These are phyloP conservation scores for Hemaris fuciformis DNA, from an alignment of 2,888 invertebrate species.

Conservation along the genomic window DNA sequence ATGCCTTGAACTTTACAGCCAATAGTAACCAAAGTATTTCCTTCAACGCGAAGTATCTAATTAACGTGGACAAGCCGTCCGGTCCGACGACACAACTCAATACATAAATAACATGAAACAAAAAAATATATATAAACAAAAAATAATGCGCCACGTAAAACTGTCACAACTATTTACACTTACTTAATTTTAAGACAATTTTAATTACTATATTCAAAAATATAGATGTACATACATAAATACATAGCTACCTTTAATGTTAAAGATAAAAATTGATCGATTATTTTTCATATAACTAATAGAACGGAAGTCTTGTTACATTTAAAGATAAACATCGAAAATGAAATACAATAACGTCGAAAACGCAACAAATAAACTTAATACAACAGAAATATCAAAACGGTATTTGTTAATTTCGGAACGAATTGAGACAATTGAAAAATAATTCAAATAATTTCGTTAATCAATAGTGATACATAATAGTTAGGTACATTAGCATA, in stretches of 20 bases:
- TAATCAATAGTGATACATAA: conserved; percentile 17
- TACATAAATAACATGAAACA: conserved; percentile 77
- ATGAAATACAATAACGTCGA: conserved; percentile 39
- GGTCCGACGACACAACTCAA: conserved; percentile 58
- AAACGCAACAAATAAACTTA: conserved; percentile 46
- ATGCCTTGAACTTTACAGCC: conserved; percentile 21
- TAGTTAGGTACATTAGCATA: conserved; percentile 57
- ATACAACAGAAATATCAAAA: conserved; percentile 32
- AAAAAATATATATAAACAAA: conserved; percentile 61
- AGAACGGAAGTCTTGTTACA: conserved; percentile 63
- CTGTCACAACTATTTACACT: conserved; percentile 78
- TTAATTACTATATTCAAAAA: conserved; percentile 75
- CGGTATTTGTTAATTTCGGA: conserved; percentile 23
- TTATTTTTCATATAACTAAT: conserved; percentile 56
- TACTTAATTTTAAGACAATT: conserved; percentile 70
- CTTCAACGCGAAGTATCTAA: conserved; percentile 26
- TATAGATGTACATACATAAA: conserved; percentile 78
- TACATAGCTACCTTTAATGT: conserved; percentile 71
- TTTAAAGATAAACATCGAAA: conserved; percentile 37
- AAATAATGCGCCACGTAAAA: conserved; percentile 78
- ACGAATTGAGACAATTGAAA: conserved; percentile 22
- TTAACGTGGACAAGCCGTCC: conserved; percentile 48
- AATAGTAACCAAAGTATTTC: background rate
- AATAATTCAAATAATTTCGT: conserved; percentile 13
- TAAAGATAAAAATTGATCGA: conserved; percentile 66